Conservation (phyloP, 2,113 vertebrate genomes). For the Gadus chalcogrammus region DNA sequence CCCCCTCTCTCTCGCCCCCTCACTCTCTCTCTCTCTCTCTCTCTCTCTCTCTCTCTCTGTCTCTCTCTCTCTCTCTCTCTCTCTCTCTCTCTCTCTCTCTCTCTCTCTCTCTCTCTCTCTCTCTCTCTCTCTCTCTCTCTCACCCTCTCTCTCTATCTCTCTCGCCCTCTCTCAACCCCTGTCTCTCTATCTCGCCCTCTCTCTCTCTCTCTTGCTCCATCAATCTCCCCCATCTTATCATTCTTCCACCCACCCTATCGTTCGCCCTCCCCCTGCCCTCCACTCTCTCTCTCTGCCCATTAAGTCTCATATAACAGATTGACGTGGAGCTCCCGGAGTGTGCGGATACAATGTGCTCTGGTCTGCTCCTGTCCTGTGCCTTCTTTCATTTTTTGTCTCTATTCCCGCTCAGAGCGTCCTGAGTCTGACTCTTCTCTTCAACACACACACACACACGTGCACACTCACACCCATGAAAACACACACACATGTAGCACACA, state of each 20-base stretch:
- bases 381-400: too few species aligned
- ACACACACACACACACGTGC: not conserved
- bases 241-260: slow-evolving; percentile 43
- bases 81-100: slow-evolving; percentile 47
- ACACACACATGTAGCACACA: slow-evolving; percentile 3
- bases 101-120: slow-evolving; percentile 47
- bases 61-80: slow-evolving; percentile 27
- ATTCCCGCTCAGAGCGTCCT: slow-evolving; percentile 36
- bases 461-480: not conserved
- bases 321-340: slow-evolving; percentile 42
- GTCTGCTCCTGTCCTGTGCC: too few species aligned
- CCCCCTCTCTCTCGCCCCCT: slow-evolving; percentile 36
- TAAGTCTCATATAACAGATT: slow-evolving; percentile 68
- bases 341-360: slow-evolving; percentile 17
- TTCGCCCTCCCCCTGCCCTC: slow-evolving; percentile 48
- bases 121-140: slow-evolving; percentile 29
- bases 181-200: not conserved
- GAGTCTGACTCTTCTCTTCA: slow-evolving; percentile 12
- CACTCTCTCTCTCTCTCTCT: slow-evolving; percentile 36
- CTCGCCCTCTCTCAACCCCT: not conserved
- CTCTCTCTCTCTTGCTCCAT: slow-evolving; percentile 2
- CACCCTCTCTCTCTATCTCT: slow-evolving; percentile 10
- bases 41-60: slow-evolving; percentile 46
- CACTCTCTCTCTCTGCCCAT: slow-evolving; percentile 46
- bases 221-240: slow-evolving; percentile 31